Evolutionary conservation across 2,888 invertebrate genomes (phyloP), one percentile per base, ranked within the genome.

Genomic region (Apantesis nais): DNA sequence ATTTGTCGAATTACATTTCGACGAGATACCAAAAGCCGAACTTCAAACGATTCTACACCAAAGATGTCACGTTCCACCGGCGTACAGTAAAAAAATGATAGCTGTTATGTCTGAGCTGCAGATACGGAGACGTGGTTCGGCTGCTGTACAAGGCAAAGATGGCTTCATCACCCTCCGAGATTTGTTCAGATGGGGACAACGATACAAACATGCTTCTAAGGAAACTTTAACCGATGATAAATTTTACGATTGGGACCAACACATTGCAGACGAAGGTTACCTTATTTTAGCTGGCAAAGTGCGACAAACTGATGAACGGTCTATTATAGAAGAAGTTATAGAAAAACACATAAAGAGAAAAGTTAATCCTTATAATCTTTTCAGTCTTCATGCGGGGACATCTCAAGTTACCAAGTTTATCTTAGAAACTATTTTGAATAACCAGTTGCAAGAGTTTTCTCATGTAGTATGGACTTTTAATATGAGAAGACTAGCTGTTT

Each of bases 1-100:
- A 79, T 99, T 99, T 90, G 98, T 99, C 12, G 99, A 99, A 89
- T 93, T 99, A 7, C 99, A 99, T 90, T 99, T 99, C 89, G 98
- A 98, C 85, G 99, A 99, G 88, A 99, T 99, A 85, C 99, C 99
- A 0, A 95, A 97, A 22, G 89, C 92, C 0, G 99, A 99, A 88
- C 91, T 99, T 72, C 98, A 98, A 90, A 96, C 95, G 0, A 99
- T 99, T 88, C 95, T 99, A 63, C 98, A 99, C 81, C 96, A 98
- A 88, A 96, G 99, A 76, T 99, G 99, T 89, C 96, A 96, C 52
- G 97, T 99, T 86, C 98, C 99, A 0, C 95, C 96, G 8, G 97
- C 98, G 0, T 99, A 99, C 88, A 97, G 98, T 74, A 97, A 97
- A 83, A 98, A 98, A 89, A 97, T 99, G 95, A 98, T 99, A 22